Evolutionary conservation across 1,140 invertebrate species (phyloP).

Genomic region (Phymastichus coffea): DNA sequence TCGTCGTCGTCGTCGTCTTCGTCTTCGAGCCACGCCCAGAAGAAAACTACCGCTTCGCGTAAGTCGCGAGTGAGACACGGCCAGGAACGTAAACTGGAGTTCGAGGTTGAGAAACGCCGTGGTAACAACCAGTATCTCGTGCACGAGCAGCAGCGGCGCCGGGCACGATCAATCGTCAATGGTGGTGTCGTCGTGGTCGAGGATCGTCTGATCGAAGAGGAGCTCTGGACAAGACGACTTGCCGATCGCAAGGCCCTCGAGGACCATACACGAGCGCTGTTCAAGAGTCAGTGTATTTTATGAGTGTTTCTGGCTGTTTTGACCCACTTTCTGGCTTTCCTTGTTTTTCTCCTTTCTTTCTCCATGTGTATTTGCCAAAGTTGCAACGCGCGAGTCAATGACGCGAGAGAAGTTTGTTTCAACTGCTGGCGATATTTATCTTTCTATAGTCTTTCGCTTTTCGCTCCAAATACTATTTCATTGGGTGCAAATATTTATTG

Average conservation of each 20-base stretch:
- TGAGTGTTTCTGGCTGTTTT: too few species aligned
- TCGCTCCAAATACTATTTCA: too few species aligned
- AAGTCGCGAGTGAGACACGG: conserved; percentile 48
- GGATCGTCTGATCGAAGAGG: neutral
- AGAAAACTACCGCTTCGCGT: conserved; percentile 51
- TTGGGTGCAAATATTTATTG: too few species aligned
- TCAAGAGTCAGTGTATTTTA: conserved; percentile 6
- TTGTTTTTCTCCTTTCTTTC: too few species aligned
- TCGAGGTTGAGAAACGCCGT: conserved; percentile 47
- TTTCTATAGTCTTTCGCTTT: too few species aligned
- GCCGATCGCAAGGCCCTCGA: neutral
- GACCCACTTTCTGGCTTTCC: too few species aligned
- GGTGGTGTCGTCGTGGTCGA: neutral
- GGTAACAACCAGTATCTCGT: conserved; percentile 49
- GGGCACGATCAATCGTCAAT: conserved; percentile 35
- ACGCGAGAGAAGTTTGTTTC: too few species aligned
- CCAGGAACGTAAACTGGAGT: conserved; percentile 45
- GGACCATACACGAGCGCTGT: neutral
- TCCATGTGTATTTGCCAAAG: too few species aligned
- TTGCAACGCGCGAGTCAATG: too few species aligned
- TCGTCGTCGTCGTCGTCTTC: too few species aligned
- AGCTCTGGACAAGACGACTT: neutral
- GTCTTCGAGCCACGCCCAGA: conserved; percentile 32
- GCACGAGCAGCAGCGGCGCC: conserved; percentile 39
- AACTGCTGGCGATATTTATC: too few species aligned